phyloP scores from a whole-genome alignment of 2,797 vertebrate species.

The Distichodus sexfasciatus region DNA sequence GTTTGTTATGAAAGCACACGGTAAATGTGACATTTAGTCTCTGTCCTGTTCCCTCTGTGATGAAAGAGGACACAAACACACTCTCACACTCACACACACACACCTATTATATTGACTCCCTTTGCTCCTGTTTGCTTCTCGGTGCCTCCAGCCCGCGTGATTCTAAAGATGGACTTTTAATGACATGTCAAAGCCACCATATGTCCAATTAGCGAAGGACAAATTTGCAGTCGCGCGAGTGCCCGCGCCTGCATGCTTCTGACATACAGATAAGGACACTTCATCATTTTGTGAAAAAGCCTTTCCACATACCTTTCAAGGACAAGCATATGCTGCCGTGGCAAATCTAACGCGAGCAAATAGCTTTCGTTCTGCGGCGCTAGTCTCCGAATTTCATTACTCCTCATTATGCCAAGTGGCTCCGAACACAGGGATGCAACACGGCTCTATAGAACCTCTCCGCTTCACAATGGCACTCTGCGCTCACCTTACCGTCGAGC shows the following conservation, averaged over 20 bases:
- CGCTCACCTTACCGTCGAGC: neutral
- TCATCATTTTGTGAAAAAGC: neutral
- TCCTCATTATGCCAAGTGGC: neutral
- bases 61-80: neutral
- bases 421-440: neutral
- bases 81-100: neutral
- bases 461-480: neutral
- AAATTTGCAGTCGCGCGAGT: neutral
- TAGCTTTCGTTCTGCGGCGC: constrained; percentile 1
- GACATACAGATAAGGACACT: neutral
- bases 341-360: neutral
- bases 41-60: neutral
- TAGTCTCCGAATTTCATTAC: neutral
- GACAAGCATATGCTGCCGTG: neutral
- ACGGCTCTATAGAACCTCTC: neutral
- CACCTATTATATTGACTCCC: neutral
- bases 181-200: neutral
- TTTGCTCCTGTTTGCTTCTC: neutral
- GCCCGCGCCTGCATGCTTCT: neutral
- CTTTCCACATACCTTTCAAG: neutral
- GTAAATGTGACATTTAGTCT: neutral
- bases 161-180: neutral
- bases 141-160: neutral
- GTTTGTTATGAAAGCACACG: neutral
- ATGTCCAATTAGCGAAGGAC: constrained; percentile 7